Evolutionary conservation across 1,140 invertebrate species (phyloP), one percentile per base, ranked within the genome.

Genomic region (Ips nitidus): DNA sequence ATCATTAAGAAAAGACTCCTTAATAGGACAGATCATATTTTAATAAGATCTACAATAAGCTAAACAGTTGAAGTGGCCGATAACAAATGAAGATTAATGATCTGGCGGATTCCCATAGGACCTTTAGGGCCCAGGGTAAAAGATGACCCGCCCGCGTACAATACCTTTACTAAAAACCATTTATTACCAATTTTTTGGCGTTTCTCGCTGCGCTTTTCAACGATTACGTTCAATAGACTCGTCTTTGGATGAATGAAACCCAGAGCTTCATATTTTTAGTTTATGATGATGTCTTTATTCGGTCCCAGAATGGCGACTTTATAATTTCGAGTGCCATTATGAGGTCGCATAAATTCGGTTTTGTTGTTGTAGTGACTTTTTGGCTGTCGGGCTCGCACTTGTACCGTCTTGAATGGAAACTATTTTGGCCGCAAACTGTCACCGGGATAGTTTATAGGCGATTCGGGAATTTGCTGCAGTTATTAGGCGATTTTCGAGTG

Each of bases 81-180:
- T 73, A 77, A 77, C 76, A 77, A 77, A 77, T 77, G 75, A 77
- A 77, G 76, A 77, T 77, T 77, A 76, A 77, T 77, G 75, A 71
- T 71, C 52, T 66, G 57, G 70, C 66, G 62, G 59, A 72, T 77
- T 75, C 74, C 75, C 74, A 75, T 67, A 75, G 74, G 74, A 72
- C 50, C 59, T 56, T 64, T 41, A n/a, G 43, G 22, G 37, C 2
- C 37, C 5, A 55, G 52, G 57, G 52, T 50, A 56, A 68, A 55
- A 22, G 68, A 39, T 41, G 73, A 57, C 59, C 65, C 72, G 66
- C 70, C 66, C 74, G 59, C 71, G 67, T 69, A 73, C 73, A 76
- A 75, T 73, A 71, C 55, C 72, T 60, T 65, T 64, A 59, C 43
- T 61, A 37, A 50, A 56, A 62, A 71, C 70, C 73, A 75, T 75